These are phyloP conservation scores for Drosophila phalerata DNA, from an alignment of 2,888 invertebrate genomes.

Conservation along the genomic window DNA sequence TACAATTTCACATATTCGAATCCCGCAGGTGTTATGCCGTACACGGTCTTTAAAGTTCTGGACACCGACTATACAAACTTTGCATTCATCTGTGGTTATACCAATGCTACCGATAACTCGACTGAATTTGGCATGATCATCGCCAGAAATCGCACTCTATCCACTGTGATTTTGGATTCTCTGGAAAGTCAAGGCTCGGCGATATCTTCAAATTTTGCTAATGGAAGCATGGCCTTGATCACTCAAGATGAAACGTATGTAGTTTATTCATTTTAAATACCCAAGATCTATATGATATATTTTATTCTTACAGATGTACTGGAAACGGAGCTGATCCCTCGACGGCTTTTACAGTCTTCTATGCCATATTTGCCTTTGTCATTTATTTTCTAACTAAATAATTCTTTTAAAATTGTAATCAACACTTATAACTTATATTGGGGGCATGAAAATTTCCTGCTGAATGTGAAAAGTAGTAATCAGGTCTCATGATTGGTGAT, in stretches of 20 bases:
- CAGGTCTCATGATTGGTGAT: too few relatives aligned
- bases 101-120: conserved; percentile 58
- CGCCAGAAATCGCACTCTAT: conserved; percentile 53
- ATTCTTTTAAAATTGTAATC: not conserved
- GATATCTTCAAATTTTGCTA: conserved; percentile 53
- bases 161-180: conserved; percentile 35
- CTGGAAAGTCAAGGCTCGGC: conserved; percentile 46
- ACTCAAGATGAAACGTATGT: conserved; percentile 71
- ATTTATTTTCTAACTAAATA: conserved; percentile 41
- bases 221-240: conserved; percentile 63
- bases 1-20: conserved; percentile 70
- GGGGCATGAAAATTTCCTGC: too few relatives aligned
- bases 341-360: conserved; percentile 27
- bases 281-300: not conserved
- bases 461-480: too few relatives aligned
- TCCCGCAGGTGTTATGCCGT: conserved; percentile 49
- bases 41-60: conserved; percentile 66
- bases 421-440: not conserved
- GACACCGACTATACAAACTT: conserved; percentile 69
- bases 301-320: conserved; percentile 29
- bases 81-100: conserved; percentile 77
- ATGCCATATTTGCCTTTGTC: conserved; percentile 35
- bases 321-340: conserved; percentile 43
- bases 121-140: conserved; percentile 67
- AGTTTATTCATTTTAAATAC: not conserved